Conservation (phyloP, 2,888 invertebrate species). For the Parapristionchus giblindavisi region DNA sequence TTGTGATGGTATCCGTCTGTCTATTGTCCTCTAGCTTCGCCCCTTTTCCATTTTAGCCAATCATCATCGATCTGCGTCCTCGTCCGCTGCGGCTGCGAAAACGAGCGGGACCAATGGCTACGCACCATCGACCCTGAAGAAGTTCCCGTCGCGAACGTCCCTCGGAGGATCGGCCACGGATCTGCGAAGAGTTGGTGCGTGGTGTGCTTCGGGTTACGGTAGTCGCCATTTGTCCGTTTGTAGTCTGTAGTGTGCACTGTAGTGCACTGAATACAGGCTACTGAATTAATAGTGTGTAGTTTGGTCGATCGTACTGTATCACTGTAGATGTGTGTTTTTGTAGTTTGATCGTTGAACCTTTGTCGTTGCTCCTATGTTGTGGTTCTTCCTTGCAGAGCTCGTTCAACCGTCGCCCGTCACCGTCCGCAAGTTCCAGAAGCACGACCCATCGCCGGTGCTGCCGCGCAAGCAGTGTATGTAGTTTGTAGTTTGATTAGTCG, state of each 20-base stretch:
- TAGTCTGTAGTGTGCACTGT: background rate
- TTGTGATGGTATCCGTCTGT: too few relatives aligned
- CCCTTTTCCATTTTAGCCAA: background rate
- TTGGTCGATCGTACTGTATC: background rate
- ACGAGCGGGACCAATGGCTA: background rate
- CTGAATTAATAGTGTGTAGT: background rate
- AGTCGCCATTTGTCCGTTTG: background rate
- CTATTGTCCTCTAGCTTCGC: background rate
- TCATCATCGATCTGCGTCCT: conserved; percentile 12
- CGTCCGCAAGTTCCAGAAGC: conserved; percentile 56
- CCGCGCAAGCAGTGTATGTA: conserved; percentile 62
- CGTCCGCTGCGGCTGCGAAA: background rate
- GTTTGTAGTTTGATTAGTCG: too few relatives aligned
- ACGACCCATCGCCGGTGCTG: conserved; percentile 61
- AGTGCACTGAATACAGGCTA: background rate
- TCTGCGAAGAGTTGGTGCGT: conserved; percentile 44
- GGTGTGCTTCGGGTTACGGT: background rate
- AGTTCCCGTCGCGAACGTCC: conserved; percentile 40
- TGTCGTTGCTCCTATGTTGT: background rate
- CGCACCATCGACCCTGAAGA: conserved; percentile 27
- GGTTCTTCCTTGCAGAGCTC: conserved; percentile 49
- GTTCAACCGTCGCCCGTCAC: conserved; percentile 49
- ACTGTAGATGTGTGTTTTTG: conserved; percentile 8
- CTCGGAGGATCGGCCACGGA: conserved; percentile 45
- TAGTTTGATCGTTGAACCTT: too few relatives aligned